Base-by-base conservation (phyloP, 2,888 invertebrate species). In the Melanchra persicariae region DNA sequence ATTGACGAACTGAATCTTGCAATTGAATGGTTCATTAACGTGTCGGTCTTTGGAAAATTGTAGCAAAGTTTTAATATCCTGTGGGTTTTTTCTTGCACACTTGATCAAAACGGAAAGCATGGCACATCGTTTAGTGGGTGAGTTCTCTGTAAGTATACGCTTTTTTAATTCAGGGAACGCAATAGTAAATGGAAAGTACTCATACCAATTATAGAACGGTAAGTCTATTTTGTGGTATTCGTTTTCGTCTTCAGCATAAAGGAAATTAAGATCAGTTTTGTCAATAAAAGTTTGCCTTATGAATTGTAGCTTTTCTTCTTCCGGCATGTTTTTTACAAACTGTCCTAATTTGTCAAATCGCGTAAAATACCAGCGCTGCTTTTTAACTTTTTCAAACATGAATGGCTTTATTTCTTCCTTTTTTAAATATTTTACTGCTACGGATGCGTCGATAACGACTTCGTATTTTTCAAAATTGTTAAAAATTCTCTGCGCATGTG, bases 241-340 rank as follows among this genome's bases (percentile, higher is more conserved):
- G 15, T 7, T n/a, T 22, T 62, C 65, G n/a, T 64, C 30, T 58
- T 61, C 57, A 49, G 49, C 43, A 24, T 17, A 45, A 24, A 75
- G 30, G 63, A 65, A 58, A n/a, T 26, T n/a, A 9, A 51, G 30
- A 45, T 80, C 54, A 59, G 52, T 64, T 69, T 79, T 84, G 17
- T 93, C 91, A 37, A 93, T 90, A 70, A 91, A 91, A 7, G 89
- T 71, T 75, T 87, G 84, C 70, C 90, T 92, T 5, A 93, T 80
- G 75, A 93, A 93, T 60, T 91, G 86, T 80, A 91, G 90, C 80
- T 89, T 88, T 10, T 79, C 86, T 60, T 92, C 90, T 68, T 81
- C 78, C 9, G 93, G 91, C 74, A 95, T 87, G 24, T 84, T 78
- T 63, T 86, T 84, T 12, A 93, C 68, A 68, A 94, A 93, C 70